phyloP scores from a whole-genome alignment of 1,140 invertebrate genomes.

The Chrysomallon squamiferum region DNA sequence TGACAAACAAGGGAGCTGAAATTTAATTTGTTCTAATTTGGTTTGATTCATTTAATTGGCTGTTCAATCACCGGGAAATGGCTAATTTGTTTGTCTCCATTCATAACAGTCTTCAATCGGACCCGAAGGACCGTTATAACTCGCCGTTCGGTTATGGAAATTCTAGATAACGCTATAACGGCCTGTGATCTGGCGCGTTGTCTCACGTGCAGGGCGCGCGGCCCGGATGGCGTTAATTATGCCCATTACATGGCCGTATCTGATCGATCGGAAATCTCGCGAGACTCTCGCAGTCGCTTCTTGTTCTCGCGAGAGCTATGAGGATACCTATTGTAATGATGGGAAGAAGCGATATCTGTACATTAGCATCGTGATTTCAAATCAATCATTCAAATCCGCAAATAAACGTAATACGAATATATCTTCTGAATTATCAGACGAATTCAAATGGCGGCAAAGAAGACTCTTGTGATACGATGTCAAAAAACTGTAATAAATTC shows the following conservation, averaged over 20 bases:
- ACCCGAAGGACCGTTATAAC: not conserved
- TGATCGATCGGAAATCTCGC: constrained; percentile 8
- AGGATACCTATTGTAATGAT: not conserved
- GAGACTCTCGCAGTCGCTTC: constrained; percentile 1
- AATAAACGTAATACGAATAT: no score
- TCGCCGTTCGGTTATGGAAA: not conserved
- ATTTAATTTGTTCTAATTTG: constrained; percentile 8
- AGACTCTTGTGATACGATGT: no score
- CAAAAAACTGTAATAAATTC: no score
- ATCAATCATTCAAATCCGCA: constrained; percentile 4
- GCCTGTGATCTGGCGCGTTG: not conserved
- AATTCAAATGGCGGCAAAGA: no score
- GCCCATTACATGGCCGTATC: constrained; percentile 1
- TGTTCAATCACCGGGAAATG: constrained; percentile 8
- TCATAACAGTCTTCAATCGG: constrained; percentile 6
- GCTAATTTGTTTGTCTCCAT: constrained; percentile 8
- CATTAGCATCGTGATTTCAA: constrained; percentile 1
- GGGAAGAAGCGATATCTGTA: not conserved
- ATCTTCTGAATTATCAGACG: no score
- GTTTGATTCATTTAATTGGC: constrained; percentile 7
- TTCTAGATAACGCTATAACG: not conserved
- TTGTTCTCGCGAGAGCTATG: not conserved
- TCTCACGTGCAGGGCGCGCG: not conserved
- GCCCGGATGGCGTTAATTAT: constrained; percentile 3
- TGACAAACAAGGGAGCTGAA: constrained; percentile 1